Percentiles rank a stretch among this genome's conserved stretches.
Conservation (phyloP, 2,113 vertebrate genomes). For the Macrotus californicus region DNA sequence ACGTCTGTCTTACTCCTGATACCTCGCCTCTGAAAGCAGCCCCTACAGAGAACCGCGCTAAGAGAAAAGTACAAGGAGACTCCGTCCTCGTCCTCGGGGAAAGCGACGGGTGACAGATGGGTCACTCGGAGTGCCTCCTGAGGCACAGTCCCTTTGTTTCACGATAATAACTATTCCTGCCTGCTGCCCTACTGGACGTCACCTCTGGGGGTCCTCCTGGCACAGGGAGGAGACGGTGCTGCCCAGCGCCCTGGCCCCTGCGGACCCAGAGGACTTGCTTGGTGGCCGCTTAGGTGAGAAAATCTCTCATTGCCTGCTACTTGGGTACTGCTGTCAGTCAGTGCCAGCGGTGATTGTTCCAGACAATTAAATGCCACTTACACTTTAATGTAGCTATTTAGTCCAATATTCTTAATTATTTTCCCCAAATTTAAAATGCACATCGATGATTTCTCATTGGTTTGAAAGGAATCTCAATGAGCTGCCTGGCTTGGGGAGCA, state of each 20-base stretch:
- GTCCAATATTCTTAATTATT: constrained; percentile 76
- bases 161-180: rapidly evolving
- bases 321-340: neutral
- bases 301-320: neutral
- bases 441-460: constrained; percentile 74
- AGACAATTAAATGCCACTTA: constrained; percentile 69
- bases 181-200: rapidly evolving
- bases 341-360: constrained; percentile 50
- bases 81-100: neutral
- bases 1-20: too few relatives aligned
- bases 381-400: constrained; percentile 65
- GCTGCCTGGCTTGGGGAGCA: neutral
- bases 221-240: rapidly evolving
- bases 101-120: neutral
- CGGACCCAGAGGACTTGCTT: neutral
- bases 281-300: neutral
- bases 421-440: constrained; percentile 73
- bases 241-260: rapidly evolving
- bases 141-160: rapidly evolving
- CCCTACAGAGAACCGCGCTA: neutral
- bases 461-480: constrained; percentile 73
- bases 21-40: neutral
- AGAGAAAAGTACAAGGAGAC: neutral
- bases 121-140: rapidly evolving
- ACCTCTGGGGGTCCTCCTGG: neutral